These are phyloP conservation scores for Malaclemys terrapin DNA, from an alignment of 2,113 vertebrate genomes.

Conservation along the genomic window DNA sequence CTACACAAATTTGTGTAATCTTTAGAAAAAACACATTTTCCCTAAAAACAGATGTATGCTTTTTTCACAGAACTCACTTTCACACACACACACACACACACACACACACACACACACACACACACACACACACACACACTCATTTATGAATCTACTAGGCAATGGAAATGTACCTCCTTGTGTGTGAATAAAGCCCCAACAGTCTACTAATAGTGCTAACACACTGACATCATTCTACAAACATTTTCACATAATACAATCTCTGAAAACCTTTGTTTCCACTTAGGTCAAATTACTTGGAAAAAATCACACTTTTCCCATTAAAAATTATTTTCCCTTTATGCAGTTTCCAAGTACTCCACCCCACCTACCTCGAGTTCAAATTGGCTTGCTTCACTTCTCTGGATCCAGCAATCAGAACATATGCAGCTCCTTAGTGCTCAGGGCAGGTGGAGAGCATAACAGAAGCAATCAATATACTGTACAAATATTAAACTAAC, in stretches of 20 bases:
- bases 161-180: constrained; percentile 10
- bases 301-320: constrained; percentile 64
- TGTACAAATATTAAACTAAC: not conserved
- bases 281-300: constrained; percentile 59
- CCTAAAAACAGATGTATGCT: not conserved
- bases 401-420: not conserved
- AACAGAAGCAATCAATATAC: not conserved
- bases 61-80: not conserved
- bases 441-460: not conserved
- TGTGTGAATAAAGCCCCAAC: constrained; percentile 55
- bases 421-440: not conserved
- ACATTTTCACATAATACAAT: constrained; percentile 62
- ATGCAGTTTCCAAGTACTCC: constrained; percentile 48
- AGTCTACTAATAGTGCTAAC: constrained; percentile 47
- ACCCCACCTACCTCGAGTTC: constrained; percentile 30
- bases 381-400: not conserved
- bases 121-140: not conserved
- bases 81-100: not conserved
- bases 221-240: constrained; percentile 64
- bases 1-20: not conserved
- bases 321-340: constrained; percentile 66
- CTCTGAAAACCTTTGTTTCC: constrained; percentile 71
- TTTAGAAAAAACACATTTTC: not conserved
- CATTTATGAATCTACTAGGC: constrained; percentile 12
- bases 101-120: not conserved